Base-by-base conservation (phyloP, 2,113 vertebrate species). In the Aramus guarauna region DNA sequence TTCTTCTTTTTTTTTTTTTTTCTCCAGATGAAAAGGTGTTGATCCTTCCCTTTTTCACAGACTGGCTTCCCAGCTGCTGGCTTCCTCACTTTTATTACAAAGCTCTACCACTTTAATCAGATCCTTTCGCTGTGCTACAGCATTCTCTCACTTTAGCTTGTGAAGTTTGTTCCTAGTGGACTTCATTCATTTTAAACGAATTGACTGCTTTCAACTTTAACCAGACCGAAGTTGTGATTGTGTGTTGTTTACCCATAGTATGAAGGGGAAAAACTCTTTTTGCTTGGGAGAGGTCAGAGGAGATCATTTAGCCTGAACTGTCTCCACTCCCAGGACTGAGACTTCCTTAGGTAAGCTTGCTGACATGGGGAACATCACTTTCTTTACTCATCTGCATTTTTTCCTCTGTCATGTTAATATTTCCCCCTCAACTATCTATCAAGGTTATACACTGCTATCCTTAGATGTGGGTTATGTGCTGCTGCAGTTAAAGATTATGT, bases 141-240 rank as follows among this genome's bases (percentile, higher is more conserved):
- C 87, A 88, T 90, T 75, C 52, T 94, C 63, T 95, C 67, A 66
- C 81, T 85, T 76, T 36, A 89, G 67, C 64, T 73, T 59, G 8
- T 79, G 85, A 94, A 94, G 93, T 97, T 96, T 94, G 64, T 91
- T 85, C 37, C 53, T 39, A 93, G 89, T 75, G 34, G 48, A 84
- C 39, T 83, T 83, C 55, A 94, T 93, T 96, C 34, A 62, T 91
- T 97, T 96, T 81, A 94, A 96, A 95, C 60, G 11, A 97, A 97
- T 97, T 37, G 6, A 68, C 66, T 90, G 76, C 71, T 94, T 98
- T 95, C 92, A 68, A 16, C 86, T 66, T 94, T 73, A 91, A 80
- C 56, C 43, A 82, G 83, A 93, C 48, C 78, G 87, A 96, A 94
- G 87, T 60, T 79, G 72, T 85, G 76, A 96, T 62, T 96, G 78